Conservation (phyloP, 2,888 invertebrate genomes). For the Papilio elwesi region DNA sequence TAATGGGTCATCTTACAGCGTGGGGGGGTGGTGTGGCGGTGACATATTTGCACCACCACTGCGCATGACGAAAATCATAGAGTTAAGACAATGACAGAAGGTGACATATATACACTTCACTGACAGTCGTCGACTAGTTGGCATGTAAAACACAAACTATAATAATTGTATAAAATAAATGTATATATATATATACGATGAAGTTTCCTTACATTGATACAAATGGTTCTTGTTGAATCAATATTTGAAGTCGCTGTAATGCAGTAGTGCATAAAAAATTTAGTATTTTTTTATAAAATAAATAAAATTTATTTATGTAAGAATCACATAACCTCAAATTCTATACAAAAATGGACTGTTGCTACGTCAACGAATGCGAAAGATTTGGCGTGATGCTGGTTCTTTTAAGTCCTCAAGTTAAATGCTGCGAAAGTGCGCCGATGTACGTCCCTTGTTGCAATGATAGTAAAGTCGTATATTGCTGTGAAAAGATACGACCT, state of each 20-base stretch:
- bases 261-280: conserved; percentile 43
- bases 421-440: conserved; percentile 55
- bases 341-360: conserved; percentile 66
- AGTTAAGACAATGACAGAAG: too few relatives aligned
- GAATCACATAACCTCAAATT: conserved; percentile 44
- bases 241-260: conserved; percentile 50
- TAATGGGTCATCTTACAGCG: too few relatives aligned
- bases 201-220: too few relatives aligned
- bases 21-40: too few relatives aligned
- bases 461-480: conserved; percentile 42
- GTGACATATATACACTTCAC: too few relatives aligned
- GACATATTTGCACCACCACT: too few relatives aligned
- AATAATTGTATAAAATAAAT: too few relatives aligned
- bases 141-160: too few relatives aligned
- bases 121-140: too few relatives aligned
- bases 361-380: conserved; percentile 58
- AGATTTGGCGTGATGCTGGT: conserved; percentile 64
- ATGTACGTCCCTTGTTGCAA: conserved; percentile 61
- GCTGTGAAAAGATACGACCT: conserved; percentile 41
- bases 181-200: too few relatives aligned
- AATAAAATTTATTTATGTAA: conserved; percentile 44
- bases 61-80: too few relatives aligned
- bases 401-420: conserved; percentile 52
- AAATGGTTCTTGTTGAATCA: too few relatives aligned
- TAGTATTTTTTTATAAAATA: conserved; percentile 41